Percentiles rank a stretch among this genome's conserved stretches.
phyloP scores from a whole-genome alignment of 2,888 invertebrate species.

The Leptarthrus brevirostris region DNA sequence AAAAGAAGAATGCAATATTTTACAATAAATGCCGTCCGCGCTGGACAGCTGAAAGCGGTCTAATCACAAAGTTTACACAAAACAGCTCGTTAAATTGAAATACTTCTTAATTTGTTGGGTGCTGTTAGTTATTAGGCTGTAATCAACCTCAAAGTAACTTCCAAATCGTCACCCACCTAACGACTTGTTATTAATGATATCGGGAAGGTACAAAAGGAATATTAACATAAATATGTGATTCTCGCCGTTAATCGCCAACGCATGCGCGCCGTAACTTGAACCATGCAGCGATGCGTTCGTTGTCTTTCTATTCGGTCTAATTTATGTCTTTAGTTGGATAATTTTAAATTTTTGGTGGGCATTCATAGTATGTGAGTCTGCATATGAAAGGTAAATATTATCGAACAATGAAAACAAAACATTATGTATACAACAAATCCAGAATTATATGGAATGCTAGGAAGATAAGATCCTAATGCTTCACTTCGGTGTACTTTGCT shows the following conservation, averaged over 20 bases:
- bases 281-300: no score
- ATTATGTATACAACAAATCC: no score
- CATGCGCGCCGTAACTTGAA: no score
- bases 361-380: no score
- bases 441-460: no score
- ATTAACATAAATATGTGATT: constrained; percentile 41
- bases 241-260: neutral
- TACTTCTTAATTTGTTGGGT: constrained; percentile 39
- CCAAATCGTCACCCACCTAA: constrained; percentile 42
- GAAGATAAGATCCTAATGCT: no score
- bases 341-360: no score
- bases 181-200: constrained; percentile 32
- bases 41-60: constrained; percentile 21
- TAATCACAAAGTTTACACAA: constrained; percentile 40
- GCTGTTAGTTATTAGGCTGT: constrained; percentile 35
- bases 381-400: no score
- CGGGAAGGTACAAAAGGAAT: constrained; percentile 2
- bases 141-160: constrained; percentile 26
- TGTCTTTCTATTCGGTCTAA: no score
- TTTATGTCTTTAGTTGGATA: no score
- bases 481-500: no score
- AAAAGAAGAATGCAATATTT: constrained; percentile 21
- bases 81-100: constrained; percentile 42
- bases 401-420: no score
- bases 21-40: constrained; percentile 19